Percentiles rank a stretch among this genome's conserved stretches.
Conservation (phyloP, 1,140 invertebrate species). For the Ceratoteleas bidentatus region DNA sequence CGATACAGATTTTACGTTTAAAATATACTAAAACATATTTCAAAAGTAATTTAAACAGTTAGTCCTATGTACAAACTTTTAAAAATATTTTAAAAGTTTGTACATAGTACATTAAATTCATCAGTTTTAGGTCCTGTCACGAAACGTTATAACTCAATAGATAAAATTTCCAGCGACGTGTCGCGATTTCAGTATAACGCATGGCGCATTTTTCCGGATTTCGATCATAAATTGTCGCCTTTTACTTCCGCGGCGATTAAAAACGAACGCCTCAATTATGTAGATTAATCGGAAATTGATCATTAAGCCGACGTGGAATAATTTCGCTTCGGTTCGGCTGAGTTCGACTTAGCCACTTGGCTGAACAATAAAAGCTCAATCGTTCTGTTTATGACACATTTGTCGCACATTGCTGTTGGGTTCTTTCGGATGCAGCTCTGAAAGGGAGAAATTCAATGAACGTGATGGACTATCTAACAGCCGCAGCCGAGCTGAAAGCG, state of each 20-base stretch:
- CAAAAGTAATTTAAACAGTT: too few relatives aligned
- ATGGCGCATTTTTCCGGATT: too few relatives aligned
- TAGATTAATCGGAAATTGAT: background rate
- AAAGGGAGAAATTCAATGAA: conserved; percentile 18
- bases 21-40: too few relatives aligned
- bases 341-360: background rate
- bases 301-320: background rate
- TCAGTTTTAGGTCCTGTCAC: too few relatives aligned
- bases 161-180: too few relatives aligned
- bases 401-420: conserved; percentile 7
- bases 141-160: too few relatives aligned
- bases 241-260: background rate
- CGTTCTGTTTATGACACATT: conserved; percentile 28
- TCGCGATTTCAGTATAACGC: too few relatives aligned
- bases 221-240: background rate
- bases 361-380: conserved; percentile 14
- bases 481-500: background rate
- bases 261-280: background rate
- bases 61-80: too few relatives aligned
- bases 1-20: too few relatives aligned
- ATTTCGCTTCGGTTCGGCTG: background rate
- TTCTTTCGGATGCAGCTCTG: conserved; percentile 17
- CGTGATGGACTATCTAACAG: conserved; percentile 23
- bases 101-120: conserved; percentile 31
- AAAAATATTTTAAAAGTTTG: conserved; percentile 20